phyloP scores from a whole-genome alignment of 2,888 invertebrate species.

The Drosophila birchii region DNA sequence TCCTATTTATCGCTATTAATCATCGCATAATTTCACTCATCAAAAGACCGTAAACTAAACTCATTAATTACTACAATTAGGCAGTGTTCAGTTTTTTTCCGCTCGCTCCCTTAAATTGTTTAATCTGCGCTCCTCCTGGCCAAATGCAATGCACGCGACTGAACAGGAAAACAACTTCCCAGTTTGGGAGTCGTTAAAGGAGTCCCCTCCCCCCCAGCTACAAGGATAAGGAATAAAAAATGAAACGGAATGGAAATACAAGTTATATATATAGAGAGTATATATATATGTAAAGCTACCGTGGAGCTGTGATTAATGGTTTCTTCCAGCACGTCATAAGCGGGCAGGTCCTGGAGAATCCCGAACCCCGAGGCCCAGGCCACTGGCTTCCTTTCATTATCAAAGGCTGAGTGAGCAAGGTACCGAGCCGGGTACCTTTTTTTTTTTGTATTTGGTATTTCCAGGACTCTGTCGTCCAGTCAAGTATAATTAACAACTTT shows the following conservation, averaged over 20 bases:
- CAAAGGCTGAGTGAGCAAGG: constrained; percentile 65
- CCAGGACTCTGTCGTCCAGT: constrained; percentile 65
- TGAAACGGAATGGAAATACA: constrained; percentile 17
- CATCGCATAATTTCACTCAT: constrained; percentile 33
- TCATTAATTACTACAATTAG: constrained; percentile 77
- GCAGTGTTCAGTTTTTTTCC: constrained; percentile 49
- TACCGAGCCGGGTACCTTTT: constrained; percentile 15
- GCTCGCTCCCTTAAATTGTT: constrained; percentile 37
- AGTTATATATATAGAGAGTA: background rate
- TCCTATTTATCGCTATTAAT: constrained; percentile 38
- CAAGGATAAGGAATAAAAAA: constrained; percentile 32
- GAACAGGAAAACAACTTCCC: constrained; percentile 29
- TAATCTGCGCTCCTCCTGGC: constrained; percentile 34
- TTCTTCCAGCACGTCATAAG: constrained; percentile 73
- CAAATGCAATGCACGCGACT: constrained; percentile 49
- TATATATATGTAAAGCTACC: constrained; percentile 37
- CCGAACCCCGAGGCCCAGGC: constrained; percentile 9
- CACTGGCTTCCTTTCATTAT: constrained; percentile 33
- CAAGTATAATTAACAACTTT: constrained; percentile 81
- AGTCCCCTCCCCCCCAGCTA: constrained; percentile 23
- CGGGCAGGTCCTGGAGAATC: constrained; percentile 56
- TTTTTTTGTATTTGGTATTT: background rate
- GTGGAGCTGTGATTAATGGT: constrained; percentile 71
- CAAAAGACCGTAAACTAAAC: constrained; percentile 56
- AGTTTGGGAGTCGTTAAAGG: constrained; percentile 42